A percentile compares a stretch with the other conserved stretches of the same genome.
These are phyloP conservation scores for Bungarus multicinctus DNA, from an alignment of 2,113 vertebrate genomes.

Conservation along the genomic window DNA sequence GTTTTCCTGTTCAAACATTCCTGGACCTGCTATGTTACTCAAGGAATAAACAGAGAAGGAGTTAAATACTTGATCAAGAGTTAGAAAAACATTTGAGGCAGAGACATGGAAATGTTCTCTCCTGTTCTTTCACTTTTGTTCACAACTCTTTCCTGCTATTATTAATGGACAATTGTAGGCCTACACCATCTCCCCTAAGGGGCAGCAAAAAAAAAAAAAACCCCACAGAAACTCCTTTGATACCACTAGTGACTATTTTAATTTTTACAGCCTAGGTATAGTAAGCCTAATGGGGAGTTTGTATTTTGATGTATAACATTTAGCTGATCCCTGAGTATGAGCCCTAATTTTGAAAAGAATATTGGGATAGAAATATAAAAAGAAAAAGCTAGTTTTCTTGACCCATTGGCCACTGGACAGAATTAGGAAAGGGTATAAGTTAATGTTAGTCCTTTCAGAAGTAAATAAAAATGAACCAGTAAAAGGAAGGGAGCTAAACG, in stretches of 20 bases:
- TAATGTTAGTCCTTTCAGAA: slow-evolving; percentile 9
- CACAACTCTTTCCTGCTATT: not conserved
- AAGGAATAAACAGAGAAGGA: not conserved
- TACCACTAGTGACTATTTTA: not conserved
- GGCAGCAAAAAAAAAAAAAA: not conserved
- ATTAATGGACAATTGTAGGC: not conserved
- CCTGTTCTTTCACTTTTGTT: not conserved
- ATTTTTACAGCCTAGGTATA: not conserved
- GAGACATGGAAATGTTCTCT: too few relatives aligned
- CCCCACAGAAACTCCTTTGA: not conserved
- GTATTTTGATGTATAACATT: not conserved
- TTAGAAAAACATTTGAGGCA: not conserved
- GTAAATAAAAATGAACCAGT: not conserved
- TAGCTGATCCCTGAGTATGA: not conserved
- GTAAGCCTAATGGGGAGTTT: not conserved
- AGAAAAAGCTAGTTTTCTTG: not conserved
- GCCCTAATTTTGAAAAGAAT: not conserved
- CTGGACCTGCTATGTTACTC: not conserved
- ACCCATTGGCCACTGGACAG: not conserved
- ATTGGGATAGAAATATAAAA: not conserved
- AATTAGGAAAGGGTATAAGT: not conserved
- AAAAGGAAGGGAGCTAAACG: slow-evolving; percentile 5
- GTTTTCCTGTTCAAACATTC: not conserved
- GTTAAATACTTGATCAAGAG: not conserved
- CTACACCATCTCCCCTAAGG: not conserved